Evolutionary conservation across 2,888 invertebrate genomes (phyloP).

Genomic region (Agrilus mali): DNA sequence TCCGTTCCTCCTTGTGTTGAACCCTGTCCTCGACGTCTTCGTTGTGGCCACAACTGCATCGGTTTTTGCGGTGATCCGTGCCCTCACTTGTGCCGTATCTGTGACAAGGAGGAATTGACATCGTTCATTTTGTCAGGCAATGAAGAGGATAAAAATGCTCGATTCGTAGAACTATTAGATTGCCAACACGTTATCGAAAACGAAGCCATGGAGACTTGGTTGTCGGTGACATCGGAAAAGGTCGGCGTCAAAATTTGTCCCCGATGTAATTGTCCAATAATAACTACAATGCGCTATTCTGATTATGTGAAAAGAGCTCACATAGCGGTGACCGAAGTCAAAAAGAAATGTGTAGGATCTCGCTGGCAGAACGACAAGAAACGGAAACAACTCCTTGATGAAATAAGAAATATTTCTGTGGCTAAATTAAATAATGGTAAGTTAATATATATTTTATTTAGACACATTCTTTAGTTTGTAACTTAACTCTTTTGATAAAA

Average conservation of each 20-base stretch:
- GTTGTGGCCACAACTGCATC: constrained; percentile 51
- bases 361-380: constrained; percentile 20
- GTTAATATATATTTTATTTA: constrained; percentile 8
- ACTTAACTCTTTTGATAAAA: too few species aligned
- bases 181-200: constrained; percentile 40
- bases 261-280: constrained; percentile 44
- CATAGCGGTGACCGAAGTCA: constrained; percentile 35
- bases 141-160: constrained; percentile 42
- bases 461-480: too few species aligned
- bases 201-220: constrained; percentile 34
- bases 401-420: constrained; percentile 4
- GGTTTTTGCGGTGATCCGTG: constrained; percentile 64
- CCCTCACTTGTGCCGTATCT: constrained; percentile 44
- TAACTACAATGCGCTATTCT: constrained; percentile 44
- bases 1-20: constrained; percentile 33
- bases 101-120: constrained; percentile 39
- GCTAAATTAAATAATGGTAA: not conserved
- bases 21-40: constrained; percentile 30
- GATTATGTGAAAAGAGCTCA: constrained; percentile 35
- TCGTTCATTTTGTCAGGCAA: constrained; percentile 31
- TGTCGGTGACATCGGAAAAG: constrained; percentile 18
- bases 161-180: constrained; percentile 41
- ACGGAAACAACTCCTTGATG: constrained; percentile 8
- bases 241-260: constrained; percentile 39
- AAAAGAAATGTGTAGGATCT: constrained; percentile 32